Conservation (phyloP, 1,140 invertebrate species). For the Cotesia vestalis region DNA sequence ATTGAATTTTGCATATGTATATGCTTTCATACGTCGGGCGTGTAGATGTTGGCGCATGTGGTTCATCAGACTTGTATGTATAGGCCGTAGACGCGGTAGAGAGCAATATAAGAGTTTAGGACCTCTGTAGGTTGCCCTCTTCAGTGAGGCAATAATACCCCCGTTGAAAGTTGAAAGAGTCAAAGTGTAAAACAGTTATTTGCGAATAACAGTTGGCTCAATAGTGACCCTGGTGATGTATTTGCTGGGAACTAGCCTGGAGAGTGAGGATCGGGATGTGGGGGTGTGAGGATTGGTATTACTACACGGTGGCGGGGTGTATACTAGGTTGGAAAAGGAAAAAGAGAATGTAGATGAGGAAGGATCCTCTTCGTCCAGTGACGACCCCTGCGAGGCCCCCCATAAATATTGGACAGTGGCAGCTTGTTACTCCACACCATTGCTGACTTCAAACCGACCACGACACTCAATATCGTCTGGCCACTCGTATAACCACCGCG, state of each 20-base stretch:
- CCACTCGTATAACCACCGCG: conserved; percentile 20
- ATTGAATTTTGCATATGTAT: conserved; percentile 28
- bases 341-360: conserved; percentile 23
- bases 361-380: not conserved
- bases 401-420: conserved; percentile 62
- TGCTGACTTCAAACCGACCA: conserved; percentile 57
- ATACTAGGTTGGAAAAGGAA: conserved; percentile 3
- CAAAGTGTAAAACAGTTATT: conserved; percentile 51
- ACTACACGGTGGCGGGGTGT: not conserved
- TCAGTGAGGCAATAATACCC: conserved; percentile 2
- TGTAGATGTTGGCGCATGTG: too few relatives aligned
- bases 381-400: conserved; percentile 55
- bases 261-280: too few relatives aligned
- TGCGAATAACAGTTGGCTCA: conserved; percentile 32
- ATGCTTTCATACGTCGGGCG: too few relatives aligned
- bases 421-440: conserved; percentile 62
- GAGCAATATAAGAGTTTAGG: conserved; percentile 16
- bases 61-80: too few relatives aligned
- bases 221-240: not conserved
- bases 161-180: conserved; percentile 25
- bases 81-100: not conserved
- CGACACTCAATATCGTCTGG: conserved; percentile 48
- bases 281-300: not conserved
- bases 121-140: conserved; percentile 14
- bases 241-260: conserved; percentile 24